phyloP scores from a whole-genome alignment of 2,888 invertebrate species.

The Cremastobaeus sp. region DNA sequence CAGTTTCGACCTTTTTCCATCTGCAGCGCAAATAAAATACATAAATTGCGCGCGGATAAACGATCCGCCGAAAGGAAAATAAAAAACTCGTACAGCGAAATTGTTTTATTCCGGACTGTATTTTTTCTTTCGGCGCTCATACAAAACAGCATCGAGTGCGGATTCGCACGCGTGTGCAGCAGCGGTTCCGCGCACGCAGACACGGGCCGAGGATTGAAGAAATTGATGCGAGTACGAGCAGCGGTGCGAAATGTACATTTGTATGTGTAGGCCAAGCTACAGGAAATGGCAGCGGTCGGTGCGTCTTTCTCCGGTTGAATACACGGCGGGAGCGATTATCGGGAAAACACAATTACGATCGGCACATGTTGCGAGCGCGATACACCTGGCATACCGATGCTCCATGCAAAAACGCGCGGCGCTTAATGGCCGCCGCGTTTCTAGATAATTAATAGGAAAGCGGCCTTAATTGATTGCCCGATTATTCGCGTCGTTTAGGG shows the following conservation, averaged over 20 bases:
- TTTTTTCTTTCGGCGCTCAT: no score
- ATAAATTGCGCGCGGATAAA: no score
- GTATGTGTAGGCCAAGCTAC: conserved; percentile 13
- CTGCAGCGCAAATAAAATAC: no score
- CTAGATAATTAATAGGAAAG: conserved; percentile 43
- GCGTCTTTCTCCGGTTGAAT: conserved; percentile 54
- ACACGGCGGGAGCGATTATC: conserved; percentile 56
- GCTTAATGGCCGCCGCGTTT: conserved; percentile 30
- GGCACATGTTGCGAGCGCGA: conserved; percentile 44
- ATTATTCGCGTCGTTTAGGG: conserved; percentile 21
- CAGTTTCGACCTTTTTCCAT: no score
- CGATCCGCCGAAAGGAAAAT: no score
- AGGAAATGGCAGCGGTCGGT: conserved; percentile 44
- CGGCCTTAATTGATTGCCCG: conserved; percentile 40
- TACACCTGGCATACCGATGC: conserved; percentile 43
- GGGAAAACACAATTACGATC: conserved; percentile 57
- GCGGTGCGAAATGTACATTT: conserved; percentile 1
- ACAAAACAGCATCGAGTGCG: no score
- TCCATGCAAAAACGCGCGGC: conserved; percentile 20
- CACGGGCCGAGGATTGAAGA: no score
- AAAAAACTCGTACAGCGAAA: no score
- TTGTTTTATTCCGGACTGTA: no score
- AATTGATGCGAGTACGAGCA: background rate
- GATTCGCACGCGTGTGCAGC: no score
- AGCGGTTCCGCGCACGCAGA: no score